Conservation (phyloP, 2,113 vertebrate genomes). For the Scytalopus superciliaris region DNA sequence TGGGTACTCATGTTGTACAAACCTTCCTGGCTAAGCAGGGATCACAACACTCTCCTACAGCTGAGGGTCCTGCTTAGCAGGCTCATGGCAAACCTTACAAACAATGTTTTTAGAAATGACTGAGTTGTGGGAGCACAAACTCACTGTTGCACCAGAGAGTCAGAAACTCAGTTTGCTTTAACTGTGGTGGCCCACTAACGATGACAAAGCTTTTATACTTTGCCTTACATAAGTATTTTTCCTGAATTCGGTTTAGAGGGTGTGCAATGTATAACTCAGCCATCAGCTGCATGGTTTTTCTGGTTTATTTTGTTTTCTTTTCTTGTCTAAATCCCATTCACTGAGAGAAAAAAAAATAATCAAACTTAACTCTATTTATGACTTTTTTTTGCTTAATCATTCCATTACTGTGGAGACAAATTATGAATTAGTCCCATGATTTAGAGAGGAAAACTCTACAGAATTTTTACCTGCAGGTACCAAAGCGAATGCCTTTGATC, state of each 20-base stretch:
- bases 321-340: not conserved
- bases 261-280: not conserved
- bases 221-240: not conserved
- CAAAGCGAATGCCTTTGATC: not conserved
- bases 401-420: not conserved
- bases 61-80: not conserved
- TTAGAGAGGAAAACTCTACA: not conserved
- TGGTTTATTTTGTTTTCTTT: not conserved
- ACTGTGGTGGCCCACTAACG: not conserved
- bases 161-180: not conserved
- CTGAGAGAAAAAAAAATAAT: not conserved
- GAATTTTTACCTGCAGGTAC: not conserved
- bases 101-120: not conserved
- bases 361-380: not conserved
- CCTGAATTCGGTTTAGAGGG: not conserved
- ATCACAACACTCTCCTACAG: not conserved
- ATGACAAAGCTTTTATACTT: not conserved
- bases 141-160: not conserved
- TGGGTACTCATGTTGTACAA: not conserved
- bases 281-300: not conserved
- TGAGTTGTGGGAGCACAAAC: not conserved
- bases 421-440: not conserved
- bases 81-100: not conserved
- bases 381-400: not conserved
- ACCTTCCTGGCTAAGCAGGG: not conserved